A percentile compares a stretch with the other conserved stretches of the same genome.
These are phyloP conservation scores for Bursaphelenchus okinawaensis DNA, from an alignment of 2,888 invertebrate species.

Conservation along the genomic window DNA sequence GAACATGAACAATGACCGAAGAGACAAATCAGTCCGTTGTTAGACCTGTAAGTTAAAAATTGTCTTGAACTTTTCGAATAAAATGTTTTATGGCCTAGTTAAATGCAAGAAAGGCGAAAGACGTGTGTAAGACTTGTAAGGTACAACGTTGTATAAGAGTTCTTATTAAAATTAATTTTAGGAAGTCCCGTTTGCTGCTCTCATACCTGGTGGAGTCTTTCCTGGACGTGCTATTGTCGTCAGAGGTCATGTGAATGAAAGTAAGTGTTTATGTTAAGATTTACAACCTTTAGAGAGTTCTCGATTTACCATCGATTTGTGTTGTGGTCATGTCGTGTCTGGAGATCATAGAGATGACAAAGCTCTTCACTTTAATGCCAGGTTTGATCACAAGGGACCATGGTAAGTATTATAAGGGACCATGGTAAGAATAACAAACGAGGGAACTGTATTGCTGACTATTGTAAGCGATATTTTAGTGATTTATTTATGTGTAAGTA, in stretches of 20 bases:
- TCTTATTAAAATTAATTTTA: too few relatives aligned
- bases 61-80: too few relatives aligned
- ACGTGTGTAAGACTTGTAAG: too few relatives aligned
- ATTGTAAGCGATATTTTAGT: not conserved
- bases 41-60: not conserved
- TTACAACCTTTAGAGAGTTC: not conserved
- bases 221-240: slow-evolving; percentile 43
- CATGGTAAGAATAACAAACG: too few relatives aligned
- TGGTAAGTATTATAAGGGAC: slow-evolving; percentile 11
- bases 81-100: too few relatives aligned
- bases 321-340: slow-evolving; percentile 42
- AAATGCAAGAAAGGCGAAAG: too few relatives aligned
- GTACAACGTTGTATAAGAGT: too few relatives aligned
- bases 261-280: not conserved
- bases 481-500: not conserved
- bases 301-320: slow-evolving; percentile 48
- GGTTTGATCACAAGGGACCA: slow-evolving; percentile 24
- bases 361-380: slow-evolving; percentile 39
- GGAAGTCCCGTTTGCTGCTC: slow-evolving; percentile 43
- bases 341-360: slow-evolving; percentile 49
- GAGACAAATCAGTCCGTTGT: not conserved
- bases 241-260: slow-evolving; percentile 36
- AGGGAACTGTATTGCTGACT: too few relatives aligned
- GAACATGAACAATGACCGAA: not conserved
- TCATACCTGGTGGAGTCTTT: slow-evolving; percentile 49